These are phyloP conservation scores for Pseudonaja textilis DNA, from an alignment of 2,113 vertebrate species.

Conservation along the genomic window DNA sequence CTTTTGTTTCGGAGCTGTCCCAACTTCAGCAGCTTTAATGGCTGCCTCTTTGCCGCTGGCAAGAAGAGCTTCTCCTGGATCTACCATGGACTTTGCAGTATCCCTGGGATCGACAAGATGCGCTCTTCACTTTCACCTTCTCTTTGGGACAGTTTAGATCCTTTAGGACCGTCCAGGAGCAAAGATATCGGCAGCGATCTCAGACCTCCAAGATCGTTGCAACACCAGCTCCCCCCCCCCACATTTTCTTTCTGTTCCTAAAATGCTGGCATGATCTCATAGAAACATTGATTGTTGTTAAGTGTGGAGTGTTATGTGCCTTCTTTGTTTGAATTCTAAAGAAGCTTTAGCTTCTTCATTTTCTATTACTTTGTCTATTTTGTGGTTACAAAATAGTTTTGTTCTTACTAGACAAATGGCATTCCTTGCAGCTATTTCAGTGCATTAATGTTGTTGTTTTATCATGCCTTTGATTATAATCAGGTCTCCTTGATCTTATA, in stretches of 20 bases:
- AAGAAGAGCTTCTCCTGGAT: no score
- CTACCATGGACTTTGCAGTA: no score
- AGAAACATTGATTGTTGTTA: not conserved
- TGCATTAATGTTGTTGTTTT: not conserved
- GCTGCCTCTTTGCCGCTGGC: no score
- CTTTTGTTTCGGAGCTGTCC: no score
- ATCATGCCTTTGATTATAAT: not conserved
- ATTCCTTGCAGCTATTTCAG: not conserved
- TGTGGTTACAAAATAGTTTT: not conserved
- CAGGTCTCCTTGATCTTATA: not conserved
- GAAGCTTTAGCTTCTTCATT: not conserved
- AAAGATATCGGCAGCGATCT: no score
- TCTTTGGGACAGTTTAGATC: no score
- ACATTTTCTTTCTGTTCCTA: not conserved
- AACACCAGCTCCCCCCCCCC: no score
- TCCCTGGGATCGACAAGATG: no score
- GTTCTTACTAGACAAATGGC: not conserved
- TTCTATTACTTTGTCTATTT: not conserved
- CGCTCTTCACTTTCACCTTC: no score
- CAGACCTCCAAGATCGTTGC: no score
- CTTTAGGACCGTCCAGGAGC: no score
- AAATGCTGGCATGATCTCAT: not conserved
- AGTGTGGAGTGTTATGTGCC: not conserved
- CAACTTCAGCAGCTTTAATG: no score
- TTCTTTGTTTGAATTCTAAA: not conserved